Conservation (phyloP, 2,113 vertebrate genomes). For the Tiliqua scincoides region DNA sequence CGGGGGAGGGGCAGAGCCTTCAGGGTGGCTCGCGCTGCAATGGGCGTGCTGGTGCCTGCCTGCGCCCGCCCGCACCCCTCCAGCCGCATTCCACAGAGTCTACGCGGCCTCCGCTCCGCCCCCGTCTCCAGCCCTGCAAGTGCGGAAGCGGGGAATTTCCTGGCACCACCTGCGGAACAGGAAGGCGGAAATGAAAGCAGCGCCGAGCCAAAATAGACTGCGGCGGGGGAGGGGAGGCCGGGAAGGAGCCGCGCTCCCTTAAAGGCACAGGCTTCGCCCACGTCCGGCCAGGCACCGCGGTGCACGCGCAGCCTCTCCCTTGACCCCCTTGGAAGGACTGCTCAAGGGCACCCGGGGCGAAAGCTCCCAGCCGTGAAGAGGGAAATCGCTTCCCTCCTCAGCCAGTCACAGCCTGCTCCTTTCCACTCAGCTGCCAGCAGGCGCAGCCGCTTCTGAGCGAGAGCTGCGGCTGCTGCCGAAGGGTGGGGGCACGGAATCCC, state of each 20-base stretch:
- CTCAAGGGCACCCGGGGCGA: background rate
- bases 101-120: slow-evolving; percentile 19
- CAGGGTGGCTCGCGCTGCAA: slow-evolving; percentile 1
- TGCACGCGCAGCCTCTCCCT: too few species aligned
- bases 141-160: slow-evolving; percentile 33
- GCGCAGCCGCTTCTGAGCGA: background rate
- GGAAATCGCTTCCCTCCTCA: background rate
- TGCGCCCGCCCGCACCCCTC: background rate
- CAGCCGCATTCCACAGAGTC: slow-evolving; percentile 13
- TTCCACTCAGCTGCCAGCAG: background rate
- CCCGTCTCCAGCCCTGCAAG: background rate
- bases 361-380: background rate
- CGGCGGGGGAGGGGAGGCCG: background rate
- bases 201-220: slow-evolving; percentile 19
- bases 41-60: slow-evolving; percentile 5
- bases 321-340: too few species aligned
- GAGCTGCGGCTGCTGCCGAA: background rate
- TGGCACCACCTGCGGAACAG: slow-evolving; percentile 32
- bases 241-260: background rate
- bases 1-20: background rate
- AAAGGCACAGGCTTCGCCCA: background rate
- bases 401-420: background rate
- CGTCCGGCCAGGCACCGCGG: background rate
- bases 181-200: slow-evolving; percentile 26
- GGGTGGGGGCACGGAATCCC: background rate